Percentiles rank a stretch among this genome's conserved stretches.
Evolutionary conservation across 2,113 vertebrate genomes (phyloP).

Genomic region (Phalacrocorax pelagicus): DNA sequence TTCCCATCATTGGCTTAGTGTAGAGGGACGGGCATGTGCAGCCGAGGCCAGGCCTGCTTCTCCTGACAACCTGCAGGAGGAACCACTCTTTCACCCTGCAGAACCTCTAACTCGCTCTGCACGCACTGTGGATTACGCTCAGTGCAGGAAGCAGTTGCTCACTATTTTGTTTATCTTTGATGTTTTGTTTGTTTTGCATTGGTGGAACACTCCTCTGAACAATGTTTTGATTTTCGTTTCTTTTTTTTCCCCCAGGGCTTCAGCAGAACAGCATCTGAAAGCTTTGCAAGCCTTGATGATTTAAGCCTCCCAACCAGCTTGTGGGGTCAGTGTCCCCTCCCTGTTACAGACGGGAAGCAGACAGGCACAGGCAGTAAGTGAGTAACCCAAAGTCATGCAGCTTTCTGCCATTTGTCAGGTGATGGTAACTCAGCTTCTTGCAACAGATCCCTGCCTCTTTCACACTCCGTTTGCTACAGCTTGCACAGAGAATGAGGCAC

Average conservation of each 20-base stretch:
- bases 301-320: conserved; percentile 6
- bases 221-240: conserved; percentile 12
- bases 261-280: not conserved
- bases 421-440: not conserved
- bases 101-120: not conserved
- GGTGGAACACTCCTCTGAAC: not conserved
- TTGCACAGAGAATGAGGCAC: not conserved
- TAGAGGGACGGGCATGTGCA: not conserved
- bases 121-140: not conserved
- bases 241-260: not conserved
- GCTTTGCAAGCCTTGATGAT: not conserved
- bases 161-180: conserved; percentile 12
- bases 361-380: not conserved
- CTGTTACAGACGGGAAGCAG: not conserved
- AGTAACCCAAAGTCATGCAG: not conserved
- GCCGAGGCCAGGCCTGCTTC: not conserved
- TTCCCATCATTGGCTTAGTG: not conserved
- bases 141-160: not conserved
- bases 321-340: conserved; percentile 2
- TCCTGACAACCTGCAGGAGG: not conserved
- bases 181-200: conserved; percentile 25
- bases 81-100: not conserved
- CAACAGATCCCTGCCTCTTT: not conserved
- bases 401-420: not conserved
- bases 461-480: not conserved